These are phyloP conservation scores for Slavum lentiscoides DNA, from an alignment of 2,888 invertebrate species.

Conservation along the genomic window DNA sequence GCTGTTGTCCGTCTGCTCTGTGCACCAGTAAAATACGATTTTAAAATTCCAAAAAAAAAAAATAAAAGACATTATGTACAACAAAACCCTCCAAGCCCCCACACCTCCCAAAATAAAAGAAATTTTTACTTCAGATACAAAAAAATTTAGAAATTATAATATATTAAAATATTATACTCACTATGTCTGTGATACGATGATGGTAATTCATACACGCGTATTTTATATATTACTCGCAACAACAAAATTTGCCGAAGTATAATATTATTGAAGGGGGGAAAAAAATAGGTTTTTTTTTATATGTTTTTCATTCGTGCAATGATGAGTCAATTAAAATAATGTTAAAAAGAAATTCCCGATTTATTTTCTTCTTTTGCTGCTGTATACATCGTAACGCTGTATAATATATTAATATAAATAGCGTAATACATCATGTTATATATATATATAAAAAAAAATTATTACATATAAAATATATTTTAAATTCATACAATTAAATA, in stretches of 20 bases:
- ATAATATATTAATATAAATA: no score
- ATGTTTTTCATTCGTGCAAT: constrained; percentile 10
- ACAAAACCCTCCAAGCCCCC: no score
- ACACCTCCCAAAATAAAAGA: neutral
- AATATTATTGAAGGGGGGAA: no score
- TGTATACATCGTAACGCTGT: no score
- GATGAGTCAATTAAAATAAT: constrained; percentile 43
- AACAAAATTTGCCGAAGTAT: constrained; percentile 10
- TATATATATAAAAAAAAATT: neutral
- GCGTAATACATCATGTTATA: no score
- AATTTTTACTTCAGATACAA: neutral
- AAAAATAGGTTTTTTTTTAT: no score
- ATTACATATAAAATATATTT: neutral
- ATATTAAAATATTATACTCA: constrained; percentile 6
- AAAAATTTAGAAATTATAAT: neutral
- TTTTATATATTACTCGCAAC: constrained; percentile 7
- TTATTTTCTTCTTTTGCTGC: neutral
- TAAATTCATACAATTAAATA: neutral
- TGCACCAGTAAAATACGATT: neutral
- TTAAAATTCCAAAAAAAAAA: constrained; percentile 6
- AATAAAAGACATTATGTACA: neutral
- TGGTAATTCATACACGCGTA: constrained; percentile 17
- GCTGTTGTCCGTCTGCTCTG: neutral
- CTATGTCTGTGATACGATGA: constrained; percentile 45
- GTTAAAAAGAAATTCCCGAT: constrained; percentile 43